These are phyloP conservation scores for Porites evermanni DNA, from an alignment of 92 coral and sea anemone species.

Conservation along the genomic window DNA sequence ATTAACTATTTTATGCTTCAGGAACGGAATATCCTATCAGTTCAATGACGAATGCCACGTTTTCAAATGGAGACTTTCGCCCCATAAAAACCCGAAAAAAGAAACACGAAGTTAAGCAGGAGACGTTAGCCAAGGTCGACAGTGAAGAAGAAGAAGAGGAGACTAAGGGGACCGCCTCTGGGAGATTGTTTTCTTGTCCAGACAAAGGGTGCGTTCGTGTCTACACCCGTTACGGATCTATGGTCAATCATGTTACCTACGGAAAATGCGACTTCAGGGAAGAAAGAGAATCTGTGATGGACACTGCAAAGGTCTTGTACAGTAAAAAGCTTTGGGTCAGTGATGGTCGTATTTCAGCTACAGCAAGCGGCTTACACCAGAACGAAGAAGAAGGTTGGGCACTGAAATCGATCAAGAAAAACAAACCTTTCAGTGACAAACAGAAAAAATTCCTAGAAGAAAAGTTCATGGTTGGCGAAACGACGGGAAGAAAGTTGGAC, in stretches of 20 bases:
- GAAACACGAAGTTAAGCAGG: neutral
- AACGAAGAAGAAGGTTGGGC: constrained; percentile 46
- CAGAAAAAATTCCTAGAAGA: constrained; percentile 44
- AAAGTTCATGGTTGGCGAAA: constrained; percentile 55
- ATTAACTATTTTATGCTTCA: neutral
- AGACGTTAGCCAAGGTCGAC: neutral
- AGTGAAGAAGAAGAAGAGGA: neutral
- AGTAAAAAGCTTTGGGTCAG: constrained; percentile 21
- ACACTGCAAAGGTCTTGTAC: constrained; percentile 32
- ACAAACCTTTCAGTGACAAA: constrained; percentile 41
- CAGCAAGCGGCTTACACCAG: neutral
- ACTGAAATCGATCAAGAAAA: constrained; percentile 28
- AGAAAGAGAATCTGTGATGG: constrained; percentile 44
- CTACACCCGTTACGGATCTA: constrained; percentile 37
- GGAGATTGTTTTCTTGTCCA: constrained; percentile 35
- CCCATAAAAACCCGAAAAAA: constrained; percentile 29
- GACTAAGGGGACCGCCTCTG: neutral
- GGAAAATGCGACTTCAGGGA: constrained; percentile 32
- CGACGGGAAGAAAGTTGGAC: constrained; percentile 42
- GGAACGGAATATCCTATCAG: neutral
- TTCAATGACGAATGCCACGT: neutral
- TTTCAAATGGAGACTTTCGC: constrained; percentile 20
- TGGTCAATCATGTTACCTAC: constrained; percentile 41
- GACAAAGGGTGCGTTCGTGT: constrained; percentile 33
- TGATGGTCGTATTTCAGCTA: neutral